Base-by-base conservation (phyloP, 2,113 vertebrate species). In the Phalacrocorax aristotelis region DNA sequence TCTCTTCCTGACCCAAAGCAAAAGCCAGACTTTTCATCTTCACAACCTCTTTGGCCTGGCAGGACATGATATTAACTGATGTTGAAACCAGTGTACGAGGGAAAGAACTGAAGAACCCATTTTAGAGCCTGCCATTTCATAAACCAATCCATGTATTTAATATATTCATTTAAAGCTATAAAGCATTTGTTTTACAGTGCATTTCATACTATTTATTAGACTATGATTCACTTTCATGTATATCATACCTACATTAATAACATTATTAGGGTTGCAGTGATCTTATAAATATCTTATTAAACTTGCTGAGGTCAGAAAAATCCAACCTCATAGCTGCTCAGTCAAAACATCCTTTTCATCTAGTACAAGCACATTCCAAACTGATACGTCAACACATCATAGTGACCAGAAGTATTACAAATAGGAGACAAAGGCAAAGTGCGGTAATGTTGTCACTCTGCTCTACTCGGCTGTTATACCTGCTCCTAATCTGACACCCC, bases 141-240 rank as follows among this genome's bases (percentile, higher is more conserved):
- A 80, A 96, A 46, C 30, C 17, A 30, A 62, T 34, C 68, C 70
- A 54, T 62, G 27, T 58, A 54, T 61, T 71, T 74, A 61, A 52
- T 32, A n/a, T 34, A 60, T 68, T 66, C 17, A 30, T 94, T 84
- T 77, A 87, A 60, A 82, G 30, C 61, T 40, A 76, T 64, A 93
- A 94, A 64, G 23, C 20, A 75, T 90, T 85, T 65, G 71, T 15
- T 95, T 87, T 61, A 75, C 48, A 15, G 38, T 19, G 42, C 26
- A 75, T 79, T 89, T 91, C 60, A 48, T 87, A 87, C n/a, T 95
- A 44, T 96, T 91, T 96, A 89, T 96, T 93, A 38, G 44, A 52
- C 61, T 52, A 32, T 36, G 76, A 82, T 61, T 96, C 87, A 78
- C 7, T 79, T 66, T 36, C 64, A 9, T 60, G 15, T 40, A 2